phyloP scores from a whole-genome alignment of 2,888 invertebrate species.

The Spodoptera exigua region DNA sequence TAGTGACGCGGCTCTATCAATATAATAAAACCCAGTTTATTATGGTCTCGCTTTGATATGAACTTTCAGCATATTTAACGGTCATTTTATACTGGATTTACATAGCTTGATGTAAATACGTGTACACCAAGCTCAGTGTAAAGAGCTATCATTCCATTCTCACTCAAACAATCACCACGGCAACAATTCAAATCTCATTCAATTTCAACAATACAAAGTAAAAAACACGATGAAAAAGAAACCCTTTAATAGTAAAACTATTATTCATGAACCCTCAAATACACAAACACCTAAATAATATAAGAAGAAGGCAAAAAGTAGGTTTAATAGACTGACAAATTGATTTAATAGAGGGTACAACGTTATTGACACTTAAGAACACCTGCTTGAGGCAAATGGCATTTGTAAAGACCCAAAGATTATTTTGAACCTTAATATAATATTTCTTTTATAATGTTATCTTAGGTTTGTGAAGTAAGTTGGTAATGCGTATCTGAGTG shows the following conservation, averaged over 20 bases:
- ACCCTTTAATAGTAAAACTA: constrained; percentile 9
- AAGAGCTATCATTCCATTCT: no score
- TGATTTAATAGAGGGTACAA: constrained; percentile 56
- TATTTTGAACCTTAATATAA: constrained; percentile 44
- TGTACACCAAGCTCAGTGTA: no score
- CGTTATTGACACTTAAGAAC: constrained; percentile 57
- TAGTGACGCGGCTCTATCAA: no score
- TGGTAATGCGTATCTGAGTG: constrained; percentile 44
- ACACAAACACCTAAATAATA: constrained; percentile 31
- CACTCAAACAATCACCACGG: no score
- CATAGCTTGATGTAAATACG: no score
- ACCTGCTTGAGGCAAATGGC: constrained; percentile 51
- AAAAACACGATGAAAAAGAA: constrained; percentile 19
- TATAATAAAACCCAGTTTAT: no score
- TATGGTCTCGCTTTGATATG: no score
- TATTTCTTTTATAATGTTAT: constrained; percentile 51
- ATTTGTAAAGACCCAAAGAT: constrained; percentile 35
- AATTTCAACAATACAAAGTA: no score
- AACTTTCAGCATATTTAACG: no score
- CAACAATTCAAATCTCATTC: no score
- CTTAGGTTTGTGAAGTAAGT: constrained; percentile 37
- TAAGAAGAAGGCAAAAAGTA: constrained; percentile 31
- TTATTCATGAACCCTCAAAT: constrained; percentile 22
- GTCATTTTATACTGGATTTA: no score
- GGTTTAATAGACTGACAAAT: constrained; percentile 54